Conservation (phyloP, 2,888 invertebrate genomes). For the Ceramica pisi region DNA sequence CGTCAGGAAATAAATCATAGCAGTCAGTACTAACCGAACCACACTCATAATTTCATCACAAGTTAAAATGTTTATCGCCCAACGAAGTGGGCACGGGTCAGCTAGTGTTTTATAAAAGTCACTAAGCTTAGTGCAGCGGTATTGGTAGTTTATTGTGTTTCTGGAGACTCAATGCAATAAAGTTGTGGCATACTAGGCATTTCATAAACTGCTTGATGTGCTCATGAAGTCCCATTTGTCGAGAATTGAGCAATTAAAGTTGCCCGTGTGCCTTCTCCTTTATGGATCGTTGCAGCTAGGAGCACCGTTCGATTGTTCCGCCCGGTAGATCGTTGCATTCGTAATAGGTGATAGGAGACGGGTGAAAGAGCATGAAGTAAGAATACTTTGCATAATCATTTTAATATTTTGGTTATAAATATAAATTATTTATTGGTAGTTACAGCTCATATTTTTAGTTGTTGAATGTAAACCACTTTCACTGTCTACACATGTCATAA, state of each 20-base stretch:
- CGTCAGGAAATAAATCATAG: no score
- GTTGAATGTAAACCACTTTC: constrained; percentile 26
- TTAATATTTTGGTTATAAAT: constrained; percentile 24
- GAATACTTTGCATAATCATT: constrained; percentile 38
- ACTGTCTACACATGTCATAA: not conserved
- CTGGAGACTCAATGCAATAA: no score
- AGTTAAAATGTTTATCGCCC: no score
- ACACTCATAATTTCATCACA: no score
- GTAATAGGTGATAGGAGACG: constrained; percentile 54
- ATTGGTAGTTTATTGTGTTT: no score
- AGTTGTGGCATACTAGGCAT: not conserved
- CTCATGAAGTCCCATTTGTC: not conserved
- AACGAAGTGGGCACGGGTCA: no score
- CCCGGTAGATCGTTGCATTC: constrained; percentile 65
- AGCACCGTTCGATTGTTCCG: constrained; percentile 76
- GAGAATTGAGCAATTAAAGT: not conserved
- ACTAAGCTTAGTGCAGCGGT: no score
- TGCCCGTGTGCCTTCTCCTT: constrained; percentile 19
- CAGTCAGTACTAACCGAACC: no score
- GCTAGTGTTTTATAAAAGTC: no score
- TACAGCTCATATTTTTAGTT: constrained; percentile 4
- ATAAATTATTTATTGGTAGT: not conserved
- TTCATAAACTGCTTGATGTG: not conserved
- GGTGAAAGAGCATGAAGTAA: constrained; percentile 55
- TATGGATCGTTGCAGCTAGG: constrained; percentile 72